Evolutionary conservation across 1,140 invertebrate species (phyloP).

Genomic region (Nasonia giraulti): DNA sequence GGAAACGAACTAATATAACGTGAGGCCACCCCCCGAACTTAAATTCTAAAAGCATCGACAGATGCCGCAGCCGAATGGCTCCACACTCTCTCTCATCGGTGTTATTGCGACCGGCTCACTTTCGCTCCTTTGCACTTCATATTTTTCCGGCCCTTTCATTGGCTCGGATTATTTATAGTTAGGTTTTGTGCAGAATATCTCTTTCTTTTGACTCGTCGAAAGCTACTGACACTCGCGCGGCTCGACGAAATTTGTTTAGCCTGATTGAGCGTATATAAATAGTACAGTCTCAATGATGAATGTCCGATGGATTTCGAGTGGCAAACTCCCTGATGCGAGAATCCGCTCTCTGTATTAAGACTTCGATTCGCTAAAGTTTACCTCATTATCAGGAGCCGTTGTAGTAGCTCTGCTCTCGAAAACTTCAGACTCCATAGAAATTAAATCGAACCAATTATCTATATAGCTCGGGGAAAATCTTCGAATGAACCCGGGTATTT

Average conservation of each 20-base stretch:
- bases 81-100: background rate
- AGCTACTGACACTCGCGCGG: no score
- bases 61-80: slow-evolving; percentile 38
- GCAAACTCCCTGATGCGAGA: background rate
- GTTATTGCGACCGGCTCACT: slow-evolving; percentile 9
- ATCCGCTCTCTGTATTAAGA: background rate
- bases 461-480: background rate
- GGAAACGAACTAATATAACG: slow-evolving; percentile 35
- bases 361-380: background rate
- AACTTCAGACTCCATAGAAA: background rate
- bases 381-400: background rate
- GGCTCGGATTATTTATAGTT: background rate
- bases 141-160: background rate
- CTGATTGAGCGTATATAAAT: background rate
- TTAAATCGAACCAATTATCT: slow-evolving; percentile 4
- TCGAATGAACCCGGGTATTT: background rate
- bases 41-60: slow-evolving; percentile 51
- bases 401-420: background rate
- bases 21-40: slow-evolving; percentile 32
- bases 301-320: background rate
- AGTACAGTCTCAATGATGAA: background rate
- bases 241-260: background rate
- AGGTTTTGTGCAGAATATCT: background rate
- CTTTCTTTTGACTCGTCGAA: background rate
- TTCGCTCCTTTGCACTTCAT: background rate